Percentiles rank a stretch among this genome's conserved stretches.
Conservation (phyloP, 2,113 vertebrate genomes). For the Girardinichthys multiradiatus region DNA sequence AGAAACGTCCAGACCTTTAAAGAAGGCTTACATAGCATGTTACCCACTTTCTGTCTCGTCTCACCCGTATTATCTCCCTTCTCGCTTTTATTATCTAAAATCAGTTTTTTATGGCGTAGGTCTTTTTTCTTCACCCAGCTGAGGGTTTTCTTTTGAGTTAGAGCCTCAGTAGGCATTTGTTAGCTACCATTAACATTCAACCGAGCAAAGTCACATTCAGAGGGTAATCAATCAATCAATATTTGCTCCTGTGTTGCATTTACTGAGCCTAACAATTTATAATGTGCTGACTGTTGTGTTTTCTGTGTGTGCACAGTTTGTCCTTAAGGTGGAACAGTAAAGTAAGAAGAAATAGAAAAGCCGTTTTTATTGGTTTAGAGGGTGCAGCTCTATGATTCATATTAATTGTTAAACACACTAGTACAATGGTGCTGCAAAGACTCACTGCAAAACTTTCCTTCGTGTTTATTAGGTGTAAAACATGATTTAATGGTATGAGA, state of each 20-base stretch:
- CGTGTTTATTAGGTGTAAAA: neutral
- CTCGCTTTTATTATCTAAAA: slow-evolving; percentile 50
- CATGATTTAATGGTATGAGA: neutral
- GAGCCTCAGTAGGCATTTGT: slow-evolving; percentile 54
- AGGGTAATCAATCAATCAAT: slow-evolving; percentile 76
- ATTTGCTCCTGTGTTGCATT: slow-evolving; percentile 67
- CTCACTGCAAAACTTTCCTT: neutral
- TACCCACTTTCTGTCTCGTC: slow-evolving; percentile 21
- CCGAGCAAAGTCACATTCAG: slow-evolving; percentile 75
- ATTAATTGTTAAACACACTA: neutral
- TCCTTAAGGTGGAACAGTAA: slow-evolving; percentile 38
- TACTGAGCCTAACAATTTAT: slow-evolving; percentile 56
- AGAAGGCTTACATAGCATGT: neutral
- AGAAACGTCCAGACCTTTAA: slow-evolving; percentile 19
- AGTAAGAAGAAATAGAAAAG: slow-evolving; percentile 26
- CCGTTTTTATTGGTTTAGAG: slow-evolving; percentile 7
- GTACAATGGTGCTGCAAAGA: neutral
- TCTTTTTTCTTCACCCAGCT: slow-evolving; percentile 61
- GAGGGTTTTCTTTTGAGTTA: slow-evolving; percentile 7
- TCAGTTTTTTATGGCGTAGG: slow-evolving; percentile 61
- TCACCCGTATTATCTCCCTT: slow-evolving; percentile 51
- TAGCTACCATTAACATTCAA: slow-evolving; percentile 66
- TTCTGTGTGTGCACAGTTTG: slow-evolving; percentile 36
- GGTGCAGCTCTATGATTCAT: neutral
- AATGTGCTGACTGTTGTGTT: slow-evolving; percentile 47